A percentile compares a stretch with the other conserved stretches of the same genome.
phyloP scores from a whole-genome alignment of 2,888 invertebrate species.

The Slavum lentiscoides region DNA sequence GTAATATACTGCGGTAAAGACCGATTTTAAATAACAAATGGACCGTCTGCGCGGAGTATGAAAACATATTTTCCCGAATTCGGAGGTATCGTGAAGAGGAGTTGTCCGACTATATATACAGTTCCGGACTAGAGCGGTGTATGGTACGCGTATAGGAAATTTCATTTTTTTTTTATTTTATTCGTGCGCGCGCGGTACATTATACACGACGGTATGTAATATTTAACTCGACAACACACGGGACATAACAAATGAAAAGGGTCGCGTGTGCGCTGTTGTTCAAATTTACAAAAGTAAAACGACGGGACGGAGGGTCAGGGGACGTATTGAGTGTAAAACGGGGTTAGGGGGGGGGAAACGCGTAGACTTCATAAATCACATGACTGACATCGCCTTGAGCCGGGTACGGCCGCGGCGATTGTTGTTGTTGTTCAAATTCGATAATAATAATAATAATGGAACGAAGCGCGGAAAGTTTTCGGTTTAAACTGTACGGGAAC shows the following conservation, averaged over 20 bases:
- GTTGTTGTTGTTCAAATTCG: constrained; percentile 8
- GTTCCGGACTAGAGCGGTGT: neutral
- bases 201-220: too few species aligned
- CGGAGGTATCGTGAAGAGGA: constrained; percentile 24
- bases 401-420: too few species aligned
- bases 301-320: constrained; percentile 21
- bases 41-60: constrained; percentile 10
- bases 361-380: constrained; percentile 44
- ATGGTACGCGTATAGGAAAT: neutral
- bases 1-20: neutral
- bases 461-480: neutral
- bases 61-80: neutral
- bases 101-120: neutral
- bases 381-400: constrained; percentile 46
- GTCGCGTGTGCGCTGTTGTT: constrained; percentile 26
- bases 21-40: constrained; percentile 30
- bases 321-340: constrained; percentile 31
- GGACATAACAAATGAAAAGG: constrained; percentile 37
- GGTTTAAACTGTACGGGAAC: neutral
- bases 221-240: constrained; percentile 9
- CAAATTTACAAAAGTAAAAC: constrained; percentile 41
- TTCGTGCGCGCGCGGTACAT: neutral
- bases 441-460: constrained; percentile 27
- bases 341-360: constrained; percentile 30
- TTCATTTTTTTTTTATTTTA: constrained; percentile 27